phyloP scores from a whole-genome alignment of 2,113 vertebrate genomes.

The Syngnathus typhle region DNA sequence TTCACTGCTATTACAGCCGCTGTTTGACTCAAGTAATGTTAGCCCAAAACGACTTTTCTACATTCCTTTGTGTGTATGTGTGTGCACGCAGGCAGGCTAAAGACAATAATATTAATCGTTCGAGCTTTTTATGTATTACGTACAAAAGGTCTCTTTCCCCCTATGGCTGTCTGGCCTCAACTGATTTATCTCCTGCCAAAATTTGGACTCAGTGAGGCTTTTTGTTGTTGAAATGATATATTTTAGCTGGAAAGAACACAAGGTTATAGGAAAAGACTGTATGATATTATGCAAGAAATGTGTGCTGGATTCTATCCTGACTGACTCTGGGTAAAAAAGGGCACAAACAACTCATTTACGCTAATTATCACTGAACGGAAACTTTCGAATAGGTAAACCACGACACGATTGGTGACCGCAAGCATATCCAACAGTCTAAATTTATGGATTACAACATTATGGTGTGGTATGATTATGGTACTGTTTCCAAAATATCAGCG shows the following conservation, averaged over 20 bases:
- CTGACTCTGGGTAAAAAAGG: background rate
- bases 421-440: too few relatives aligned
- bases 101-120: background rate
- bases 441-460: background rate
- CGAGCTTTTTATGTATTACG: background rate
- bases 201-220: background rate
- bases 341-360: background rate
- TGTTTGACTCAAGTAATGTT: conserved; percentile 38
- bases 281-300: background rate
- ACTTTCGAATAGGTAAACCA: too few relatives aligned
- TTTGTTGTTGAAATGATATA: background rate
- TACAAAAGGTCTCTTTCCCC: background rate
- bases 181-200: background rate
- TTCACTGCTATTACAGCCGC: conserved; percentile 37
- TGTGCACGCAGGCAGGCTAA: background rate
- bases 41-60: conserved; percentile 11
- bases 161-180: background rate
- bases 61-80: conserved; percentile 16
- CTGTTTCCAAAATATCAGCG: too few relatives aligned
- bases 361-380: background rate
- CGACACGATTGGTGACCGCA: too few relatives aligned
- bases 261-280: background rate
- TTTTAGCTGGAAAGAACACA: background rate
- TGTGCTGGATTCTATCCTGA: too few relatives aligned
- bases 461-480: too few relatives aligned